phyloP scores from a whole-genome alignment of 2,888 invertebrate species.

The Aspidiotus destructor region DNA sequence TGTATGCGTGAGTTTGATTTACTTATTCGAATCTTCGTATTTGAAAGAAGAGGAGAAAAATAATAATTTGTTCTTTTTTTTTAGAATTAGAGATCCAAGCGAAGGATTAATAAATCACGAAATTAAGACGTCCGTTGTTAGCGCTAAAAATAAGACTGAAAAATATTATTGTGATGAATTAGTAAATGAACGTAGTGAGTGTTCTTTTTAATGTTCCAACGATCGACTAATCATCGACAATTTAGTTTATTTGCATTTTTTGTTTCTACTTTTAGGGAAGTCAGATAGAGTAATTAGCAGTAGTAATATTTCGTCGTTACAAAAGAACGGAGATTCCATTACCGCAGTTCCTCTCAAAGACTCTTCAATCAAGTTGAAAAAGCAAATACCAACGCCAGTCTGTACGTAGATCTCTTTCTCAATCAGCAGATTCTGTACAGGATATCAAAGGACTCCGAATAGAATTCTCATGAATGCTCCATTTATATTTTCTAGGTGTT shows the following conservation, averaged over 20 bases:
- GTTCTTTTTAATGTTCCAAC: not conserved
- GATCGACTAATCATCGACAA: not conserved
- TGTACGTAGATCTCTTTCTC: no score
- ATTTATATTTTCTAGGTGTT: conserved; percentile 16
- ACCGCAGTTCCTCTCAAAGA: conserved; percentile 43
- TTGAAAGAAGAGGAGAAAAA: no score
- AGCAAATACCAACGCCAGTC: conserved; percentile 43
- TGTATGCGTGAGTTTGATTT: conserved; percentile 14
- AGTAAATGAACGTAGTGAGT: conserved; percentile 10
- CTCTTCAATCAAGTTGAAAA: conserved; percentile 44
- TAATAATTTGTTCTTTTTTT: conserved; percentile 26
- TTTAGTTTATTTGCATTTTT: not conserved
- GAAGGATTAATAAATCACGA: conserved; percentile 35
- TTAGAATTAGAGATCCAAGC: conserved; percentile 38
- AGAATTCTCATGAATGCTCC: no score
- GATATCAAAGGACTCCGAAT: no score
- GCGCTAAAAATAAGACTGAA: conserved; percentile 28
- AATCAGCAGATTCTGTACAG: no score
- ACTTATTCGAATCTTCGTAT: not conserved
- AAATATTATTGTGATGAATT: conserved; percentile 25
- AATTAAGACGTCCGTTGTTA: conserved; percentile 27
- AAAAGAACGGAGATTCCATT: conserved; percentile 41
- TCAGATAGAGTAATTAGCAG: conserved; percentile 44
- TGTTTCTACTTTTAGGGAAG: conserved; percentile 18
- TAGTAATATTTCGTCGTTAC: conserved; percentile 48